Evolutionary conservation across 2,113 vertebrate genomes (phyloP).

Genomic region (Dendrocopos noguchii): DNA sequence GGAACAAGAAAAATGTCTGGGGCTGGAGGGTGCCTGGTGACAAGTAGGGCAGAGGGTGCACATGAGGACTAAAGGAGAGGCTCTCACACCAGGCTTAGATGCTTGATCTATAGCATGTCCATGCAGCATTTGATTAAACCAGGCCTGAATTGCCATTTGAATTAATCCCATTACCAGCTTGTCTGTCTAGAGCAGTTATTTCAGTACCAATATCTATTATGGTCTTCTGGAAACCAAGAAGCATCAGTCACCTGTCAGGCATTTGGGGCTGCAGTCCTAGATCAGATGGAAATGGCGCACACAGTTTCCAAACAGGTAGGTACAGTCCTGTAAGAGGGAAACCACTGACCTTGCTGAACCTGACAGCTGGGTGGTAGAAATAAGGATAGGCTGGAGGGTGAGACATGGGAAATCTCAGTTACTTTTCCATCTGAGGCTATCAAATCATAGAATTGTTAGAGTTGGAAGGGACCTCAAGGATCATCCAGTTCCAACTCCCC

Average conservation of each 20-base stretch:
- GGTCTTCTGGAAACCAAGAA: background rate
- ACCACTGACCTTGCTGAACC: background rate
- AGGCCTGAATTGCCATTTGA: background rate
- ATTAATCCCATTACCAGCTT: background rate
- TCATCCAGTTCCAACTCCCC: too few species aligned
- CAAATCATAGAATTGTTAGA: too few species aligned
- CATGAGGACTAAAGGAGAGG: rapidly evolving
- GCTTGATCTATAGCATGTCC: background rate
- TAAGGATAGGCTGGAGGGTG: rapidly evolving
- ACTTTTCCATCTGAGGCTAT: background rate
- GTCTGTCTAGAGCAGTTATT: background rate
- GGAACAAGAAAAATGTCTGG: background rate
- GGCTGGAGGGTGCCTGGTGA: background rate
- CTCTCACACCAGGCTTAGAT: background rate
- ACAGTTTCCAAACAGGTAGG: background rate
- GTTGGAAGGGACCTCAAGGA: too few species aligned
- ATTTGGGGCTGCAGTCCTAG: background rate
- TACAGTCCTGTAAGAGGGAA: background rate
- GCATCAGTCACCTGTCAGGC: rapidly evolving
- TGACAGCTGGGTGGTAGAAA: background rate
- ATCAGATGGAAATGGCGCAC: background rate
- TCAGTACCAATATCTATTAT: background rate
- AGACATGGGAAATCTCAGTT: background rate
- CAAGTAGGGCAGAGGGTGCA: background rate
- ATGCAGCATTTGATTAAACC: background rate